Evolutionary conservation across 2,113 vertebrate genomes (phyloP).

Genomic region (Oxyura jamaicensis): DNA sequence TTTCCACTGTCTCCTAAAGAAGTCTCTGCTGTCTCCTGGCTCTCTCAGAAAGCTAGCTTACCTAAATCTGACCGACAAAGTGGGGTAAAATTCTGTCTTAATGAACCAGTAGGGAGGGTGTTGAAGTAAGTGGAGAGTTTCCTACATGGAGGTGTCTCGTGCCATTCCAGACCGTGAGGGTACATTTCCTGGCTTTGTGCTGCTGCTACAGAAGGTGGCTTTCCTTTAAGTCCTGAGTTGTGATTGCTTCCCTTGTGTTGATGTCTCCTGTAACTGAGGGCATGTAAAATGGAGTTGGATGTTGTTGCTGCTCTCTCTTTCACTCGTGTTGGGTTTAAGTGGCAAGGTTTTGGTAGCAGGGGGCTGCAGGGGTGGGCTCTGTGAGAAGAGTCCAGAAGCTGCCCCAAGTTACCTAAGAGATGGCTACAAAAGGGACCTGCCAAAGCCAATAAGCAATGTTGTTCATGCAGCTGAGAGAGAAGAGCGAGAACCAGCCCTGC

Average conservation of each 20-base stretch:
- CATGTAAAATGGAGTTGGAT: accelerated
- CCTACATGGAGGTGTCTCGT: not conserved
- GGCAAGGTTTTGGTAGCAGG: too few species aligned
- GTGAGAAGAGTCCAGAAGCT: too few species aligned
- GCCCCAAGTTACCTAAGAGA: too few species aligned
- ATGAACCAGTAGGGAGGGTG: not conserved
- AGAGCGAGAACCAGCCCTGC: too few species aligned
- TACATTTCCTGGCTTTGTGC: not conserved
- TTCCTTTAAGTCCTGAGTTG: not conserved
- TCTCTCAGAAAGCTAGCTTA: not conserved
- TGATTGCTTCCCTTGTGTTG: not conserved
- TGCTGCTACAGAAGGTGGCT: not conserved
- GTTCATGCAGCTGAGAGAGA: too few species aligned
- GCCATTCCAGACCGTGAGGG: not conserved
- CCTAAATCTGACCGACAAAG: not conserved
- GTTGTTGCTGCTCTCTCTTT: not conserved
- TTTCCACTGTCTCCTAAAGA: not conserved
- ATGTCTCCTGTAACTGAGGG: not conserved
- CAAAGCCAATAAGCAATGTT: too few species aligned
- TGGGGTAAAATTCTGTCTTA: not conserved
- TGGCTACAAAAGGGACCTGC: too few species aligned
- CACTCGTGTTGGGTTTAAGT: not conserved
- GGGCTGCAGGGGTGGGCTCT: too few species aligned
- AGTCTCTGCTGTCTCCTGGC: not conserved
- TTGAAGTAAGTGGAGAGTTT: not conserved